A percentile compares a stretch with the other conserved stretches of the same genome.
These are phyloP conservation scores for Meandrusa payeni DNA, from an alignment of 2,888 invertebrate species.

Conservation along the genomic window DNA sequence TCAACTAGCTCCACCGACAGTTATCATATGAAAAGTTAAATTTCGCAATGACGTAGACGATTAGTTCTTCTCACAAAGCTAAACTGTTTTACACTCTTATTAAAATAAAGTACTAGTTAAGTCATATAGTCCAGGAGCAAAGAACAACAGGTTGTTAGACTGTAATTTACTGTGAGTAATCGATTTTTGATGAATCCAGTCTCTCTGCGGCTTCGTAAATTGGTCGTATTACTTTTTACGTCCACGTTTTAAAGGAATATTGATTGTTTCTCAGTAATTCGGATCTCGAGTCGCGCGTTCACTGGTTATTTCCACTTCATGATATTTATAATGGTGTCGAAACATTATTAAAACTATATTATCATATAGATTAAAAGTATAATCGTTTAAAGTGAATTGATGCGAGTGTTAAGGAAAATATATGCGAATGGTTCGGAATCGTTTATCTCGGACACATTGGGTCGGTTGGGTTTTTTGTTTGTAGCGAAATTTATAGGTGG, in stretches of 20 bases:
- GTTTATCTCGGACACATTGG: too few species aligned
- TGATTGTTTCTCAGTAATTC: conserved; percentile 40
- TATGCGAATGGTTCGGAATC: too few species aligned
- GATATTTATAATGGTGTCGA: conserved; percentile 9
- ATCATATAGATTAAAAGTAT: background rate
- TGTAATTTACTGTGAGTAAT: conserved; percentile 66
- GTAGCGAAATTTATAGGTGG: too few species aligned
- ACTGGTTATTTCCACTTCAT: background rate
- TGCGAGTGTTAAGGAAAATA: background rate
- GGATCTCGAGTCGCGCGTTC: background rate
- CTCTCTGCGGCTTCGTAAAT: conserved; percentile 34
- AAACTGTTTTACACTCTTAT: conserved; percentile 13
- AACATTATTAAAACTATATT: background rate
- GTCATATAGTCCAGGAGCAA: conserved; percentile 23
- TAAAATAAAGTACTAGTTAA: conserved; percentile 16
- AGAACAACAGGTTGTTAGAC: conserved; percentile 53
- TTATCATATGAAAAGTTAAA: too few species aligned
- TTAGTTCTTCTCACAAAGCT: conserved; percentile 4
- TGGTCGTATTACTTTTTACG: conserved; percentile 37
- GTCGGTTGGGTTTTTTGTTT: too few species aligned
- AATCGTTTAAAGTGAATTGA: conserved; percentile 1
- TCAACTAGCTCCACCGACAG: too few species aligned
- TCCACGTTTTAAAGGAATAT: conserved; percentile 31
- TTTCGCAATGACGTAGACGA: too few species aligned
- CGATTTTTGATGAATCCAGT: conserved; percentile 68